Evolutionary conservation across 2,797 vertebrate genomes (phyloP).

Genomic region (Gobionotothen gibberifrons): DNA sequence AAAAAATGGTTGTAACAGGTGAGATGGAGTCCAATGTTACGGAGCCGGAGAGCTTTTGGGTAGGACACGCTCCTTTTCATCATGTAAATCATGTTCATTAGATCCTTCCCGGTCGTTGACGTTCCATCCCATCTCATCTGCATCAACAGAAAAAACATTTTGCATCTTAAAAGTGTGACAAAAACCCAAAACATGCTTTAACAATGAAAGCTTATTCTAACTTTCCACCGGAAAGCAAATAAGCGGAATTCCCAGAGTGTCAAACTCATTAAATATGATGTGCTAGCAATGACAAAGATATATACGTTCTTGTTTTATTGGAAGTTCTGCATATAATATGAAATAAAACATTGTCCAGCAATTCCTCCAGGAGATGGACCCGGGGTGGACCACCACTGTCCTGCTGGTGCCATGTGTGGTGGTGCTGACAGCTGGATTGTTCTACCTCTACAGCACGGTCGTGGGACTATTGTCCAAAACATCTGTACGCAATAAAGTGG

Average conservation of each 20-base stretch:
- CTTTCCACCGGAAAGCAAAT: background rate
- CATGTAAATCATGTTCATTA: slow-evolving; percentile 8
- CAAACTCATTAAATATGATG: background rate
- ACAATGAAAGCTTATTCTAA: background rate
- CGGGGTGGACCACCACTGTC: slow-evolving; percentile 70
- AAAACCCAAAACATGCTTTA: slow-evolving; percentile 42
- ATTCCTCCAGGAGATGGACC: slow-evolving; percentile 82
- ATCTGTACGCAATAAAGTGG: slow-evolving; percentile 92
- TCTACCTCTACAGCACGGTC: slow-evolving; percentile 88
- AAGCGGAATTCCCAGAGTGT: background rate
- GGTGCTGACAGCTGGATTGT: slow-evolving; percentile 87
- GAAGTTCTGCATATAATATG: background rate
- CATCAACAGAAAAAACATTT: slow-evolving; percentile 35
- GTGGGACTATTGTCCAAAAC: slow-evolving; percentile 88
- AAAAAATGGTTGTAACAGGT: slow-evolving; percentile 54
- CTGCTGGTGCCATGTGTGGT: slow-evolving; percentile 87
- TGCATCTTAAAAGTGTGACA: slow-evolving; percentile 35
- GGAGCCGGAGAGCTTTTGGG: slow-evolving; percentile 61
- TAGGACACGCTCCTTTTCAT: slow-evolving; percentile 50
- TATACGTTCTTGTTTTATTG: background rate
- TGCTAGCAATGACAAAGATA: background rate
- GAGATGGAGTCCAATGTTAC: slow-evolving; percentile 71
- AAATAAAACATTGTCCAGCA: slow-evolving; percentile 19
- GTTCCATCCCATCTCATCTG: slow-evolving; percentile 58
- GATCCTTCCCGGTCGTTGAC: slow-evolving; percentile 10